Base-by-base conservation (phyloP, 1,140 invertebrate genomes). In the Dendrolimus punctatus region DNA sequence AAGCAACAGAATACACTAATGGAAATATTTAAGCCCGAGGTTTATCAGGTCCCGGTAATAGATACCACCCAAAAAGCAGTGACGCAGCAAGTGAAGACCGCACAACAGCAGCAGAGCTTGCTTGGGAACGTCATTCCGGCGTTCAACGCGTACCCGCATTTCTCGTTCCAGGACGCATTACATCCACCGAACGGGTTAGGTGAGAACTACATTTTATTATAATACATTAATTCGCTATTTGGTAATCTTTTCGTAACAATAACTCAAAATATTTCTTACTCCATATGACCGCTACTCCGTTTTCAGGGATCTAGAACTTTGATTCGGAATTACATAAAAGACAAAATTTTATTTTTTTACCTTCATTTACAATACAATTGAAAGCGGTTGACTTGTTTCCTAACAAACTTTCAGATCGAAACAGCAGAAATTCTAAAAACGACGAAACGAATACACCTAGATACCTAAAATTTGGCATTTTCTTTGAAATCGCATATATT, bases 151-250 rank as follows among this genome's bases (percentile, higher is more conserved):
- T 80, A 75, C 53, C 64, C 72, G 9, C 73, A 83, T 23, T 86
- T 76, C 53, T 66, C 77, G 6, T 76, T 82, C 67, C 75, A 83
- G 60, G 85, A 88, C 44, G 55, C 23, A 23, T 23, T 23, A 23
- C 23, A 23, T 23, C 76, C 87, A 58, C 69, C 82, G 44, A 86
- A 72, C 53, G 78, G 87, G 57, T 76, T 88, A 82, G 85, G 87
- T 80, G 68, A 66, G 57, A 40, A 46, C n/a, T n/a, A n/a, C 2
- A 48, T 57, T 45, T 46, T 46, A 44, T 51, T 10, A 40, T 36
- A 6, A 0, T 23, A 23, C 23, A 23, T 23, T 23, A 23, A 23
- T 23, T 23, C 23, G 23, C 23, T 23, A 23, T 23, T 23, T 23
- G 1, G 23, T 23, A 23, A 23, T 3, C 23, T 23, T 23, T 23